A percentile compares a stretch with the other conserved stretches of the same genome.
Conservation (phyloP, 1,140 invertebrate species). For the Microvelia longipes region DNA sequence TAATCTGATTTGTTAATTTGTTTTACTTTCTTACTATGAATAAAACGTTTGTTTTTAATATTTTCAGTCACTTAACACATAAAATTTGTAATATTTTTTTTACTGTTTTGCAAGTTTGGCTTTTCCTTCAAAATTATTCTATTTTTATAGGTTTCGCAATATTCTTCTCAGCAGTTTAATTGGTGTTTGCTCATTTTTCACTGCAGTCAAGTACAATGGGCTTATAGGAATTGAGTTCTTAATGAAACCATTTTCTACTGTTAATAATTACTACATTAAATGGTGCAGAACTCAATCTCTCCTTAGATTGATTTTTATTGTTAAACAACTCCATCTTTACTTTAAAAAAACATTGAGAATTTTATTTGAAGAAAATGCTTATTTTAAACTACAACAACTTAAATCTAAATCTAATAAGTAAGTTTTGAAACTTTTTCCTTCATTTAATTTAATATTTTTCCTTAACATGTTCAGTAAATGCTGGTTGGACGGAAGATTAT, state of each 20-base stretch:
- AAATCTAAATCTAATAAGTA: not conserved
- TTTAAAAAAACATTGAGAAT: not conserved
- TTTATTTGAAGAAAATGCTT: not conserved
- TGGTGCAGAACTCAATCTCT: not conserved
- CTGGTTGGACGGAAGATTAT: no score
- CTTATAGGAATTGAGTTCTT: not conserved
- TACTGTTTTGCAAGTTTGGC: no score
- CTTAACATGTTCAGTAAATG: no score
- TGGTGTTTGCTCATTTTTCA: not conserved
- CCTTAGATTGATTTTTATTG: not conserved
- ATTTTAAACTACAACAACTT: not conserved
- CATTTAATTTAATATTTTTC: no score
- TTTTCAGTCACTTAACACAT: no score
- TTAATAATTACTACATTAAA: not conserved
- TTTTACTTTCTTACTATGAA: no score
- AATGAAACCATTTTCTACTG: not conserved
- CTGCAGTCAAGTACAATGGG: not conserved
- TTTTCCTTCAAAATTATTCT: no score
- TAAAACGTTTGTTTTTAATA: no score
- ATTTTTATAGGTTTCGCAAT: not conserved
- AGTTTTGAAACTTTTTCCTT: no score
- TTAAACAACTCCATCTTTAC: not conserved
- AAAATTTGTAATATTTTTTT: no score
- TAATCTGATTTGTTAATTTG: no score
- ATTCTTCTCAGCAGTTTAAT: not conserved